These are phyloP conservation scores for Solea senegalensis DNA, from an alignment of 2,113 vertebrate genomes.

Conservation along the genomic window DNA sequence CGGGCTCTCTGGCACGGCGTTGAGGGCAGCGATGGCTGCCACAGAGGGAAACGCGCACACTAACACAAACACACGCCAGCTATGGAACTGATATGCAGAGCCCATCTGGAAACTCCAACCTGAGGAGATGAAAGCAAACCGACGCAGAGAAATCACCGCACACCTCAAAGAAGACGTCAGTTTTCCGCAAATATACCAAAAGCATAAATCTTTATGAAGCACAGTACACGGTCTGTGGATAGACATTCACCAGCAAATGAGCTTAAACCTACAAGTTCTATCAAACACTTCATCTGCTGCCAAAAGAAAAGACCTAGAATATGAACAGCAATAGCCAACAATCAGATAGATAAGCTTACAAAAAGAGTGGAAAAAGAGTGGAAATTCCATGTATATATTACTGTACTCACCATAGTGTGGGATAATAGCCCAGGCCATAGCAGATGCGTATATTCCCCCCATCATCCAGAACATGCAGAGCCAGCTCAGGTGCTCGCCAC, in stretches of 20 bases:
- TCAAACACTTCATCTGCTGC: too few relatives aligned
- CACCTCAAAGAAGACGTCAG: neutral
- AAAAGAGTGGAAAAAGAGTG: too few relatives aligned
- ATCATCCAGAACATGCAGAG: constrained; percentile 99
- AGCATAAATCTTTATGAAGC: neutral
- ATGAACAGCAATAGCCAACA: neutral
- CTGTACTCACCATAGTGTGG: constrained; percentile 92
- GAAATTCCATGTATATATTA: neutral
- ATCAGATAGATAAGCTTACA: neutral
- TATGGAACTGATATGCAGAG: constrained; percentile 97
- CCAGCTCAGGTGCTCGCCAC: constrained; percentile 97
- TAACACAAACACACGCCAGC: constrained; percentile 97
- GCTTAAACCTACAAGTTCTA: too few relatives aligned
- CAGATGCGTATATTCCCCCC: constrained; percentile 94
- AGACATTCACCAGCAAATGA: too few relatives aligned
- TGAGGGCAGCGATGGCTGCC: constrained; percentile 93
- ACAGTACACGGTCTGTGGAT: neutral
- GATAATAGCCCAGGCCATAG: constrained; percentile 99
- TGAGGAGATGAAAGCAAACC: constrained; percentile 54
- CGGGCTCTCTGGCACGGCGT: constrained; percentile 94
- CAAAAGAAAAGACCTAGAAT: too few relatives aligned
- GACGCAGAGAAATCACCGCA: constrained; percentile 7
- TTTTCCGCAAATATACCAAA: too few relatives aligned
- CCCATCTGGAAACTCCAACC: constrained; percentile 99
- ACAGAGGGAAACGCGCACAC: constrained; percentile 95